These are phyloP conservation scores for Branchellion lobata DNA, from an alignment of 2,888 invertebrate species.

Conservation along the genomic window DNA sequence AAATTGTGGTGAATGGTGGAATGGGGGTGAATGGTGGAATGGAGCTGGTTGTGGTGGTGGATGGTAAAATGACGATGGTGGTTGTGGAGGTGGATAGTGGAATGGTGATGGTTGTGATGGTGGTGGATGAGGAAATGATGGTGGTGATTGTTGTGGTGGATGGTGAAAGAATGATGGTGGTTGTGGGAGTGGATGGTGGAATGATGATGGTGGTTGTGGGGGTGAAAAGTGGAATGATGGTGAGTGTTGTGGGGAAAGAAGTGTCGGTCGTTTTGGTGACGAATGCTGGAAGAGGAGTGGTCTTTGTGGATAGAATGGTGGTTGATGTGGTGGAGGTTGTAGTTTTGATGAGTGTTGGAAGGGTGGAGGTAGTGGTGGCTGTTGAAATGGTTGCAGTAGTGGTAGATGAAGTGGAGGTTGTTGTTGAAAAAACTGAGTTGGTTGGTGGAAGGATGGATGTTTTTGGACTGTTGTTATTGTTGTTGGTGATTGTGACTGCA, in stretches of 20 bases:
- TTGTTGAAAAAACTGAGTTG: too few relatives aligned
- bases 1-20: neutral
- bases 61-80: neutral
- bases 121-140: neutral
- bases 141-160: neutral
- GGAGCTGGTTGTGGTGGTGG: neutral
- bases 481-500: neutral
- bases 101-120: neutral
- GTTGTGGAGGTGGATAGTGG: neutral
- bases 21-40: too few relatives aligned
- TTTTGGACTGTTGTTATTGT: neutral
- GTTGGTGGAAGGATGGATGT: too few relatives aligned
- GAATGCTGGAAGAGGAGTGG: neutral
- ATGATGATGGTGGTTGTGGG: too few relatives aligned
- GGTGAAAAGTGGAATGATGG: neutral
- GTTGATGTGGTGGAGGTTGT: too few relatives aligned
- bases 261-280: too few relatives aligned
- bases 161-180: neutral
- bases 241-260: neutral
- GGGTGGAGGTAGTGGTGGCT: neutral
- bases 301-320: too few relatives aligned
- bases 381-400: neutral
- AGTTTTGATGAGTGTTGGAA: neutral
- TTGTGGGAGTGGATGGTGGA: too few relatives aligned
- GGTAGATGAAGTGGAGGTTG: neutral